Conservation (phyloP, 1,140 invertebrate species). For the Drosophila miranda region DNA sequence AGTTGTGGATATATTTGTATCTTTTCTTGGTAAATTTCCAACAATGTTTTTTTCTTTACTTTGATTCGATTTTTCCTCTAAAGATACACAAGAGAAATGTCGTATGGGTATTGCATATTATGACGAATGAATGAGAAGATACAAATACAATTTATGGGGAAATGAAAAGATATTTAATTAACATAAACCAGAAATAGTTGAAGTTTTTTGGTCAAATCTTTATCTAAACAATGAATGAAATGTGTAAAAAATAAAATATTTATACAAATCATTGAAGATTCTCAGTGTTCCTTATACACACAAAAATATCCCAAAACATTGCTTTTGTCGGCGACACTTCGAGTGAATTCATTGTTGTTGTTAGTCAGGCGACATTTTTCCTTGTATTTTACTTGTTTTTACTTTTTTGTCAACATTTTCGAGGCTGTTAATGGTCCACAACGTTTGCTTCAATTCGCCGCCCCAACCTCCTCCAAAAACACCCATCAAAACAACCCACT, state of each 20-base stretch:
- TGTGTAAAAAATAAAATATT: no score
- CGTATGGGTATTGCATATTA: no score
- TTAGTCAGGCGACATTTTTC: slow-evolving; percentile 16
- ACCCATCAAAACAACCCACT: neutral
- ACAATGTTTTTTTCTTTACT: slow-evolving; percentile 9
- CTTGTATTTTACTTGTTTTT: slow-evolving; percentile 22
- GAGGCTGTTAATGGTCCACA: slow-evolving; percentile 18
- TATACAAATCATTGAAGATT: no score
- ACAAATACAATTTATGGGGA: no score
- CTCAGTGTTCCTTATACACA: neutral
- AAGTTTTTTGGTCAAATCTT: no score
- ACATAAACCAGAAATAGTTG: no score
- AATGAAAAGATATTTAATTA: slow-evolving; percentile 1
- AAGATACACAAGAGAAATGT: neutral
- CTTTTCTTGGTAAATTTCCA: slow-evolving; percentile 8
- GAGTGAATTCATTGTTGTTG: slow-evolving; percentile 24
- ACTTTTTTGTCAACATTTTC: slow-evolving; percentile 47
- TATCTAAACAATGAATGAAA: no score
- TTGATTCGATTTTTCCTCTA: neutral
- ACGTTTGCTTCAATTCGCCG: neutral
- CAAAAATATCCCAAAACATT: neutral
- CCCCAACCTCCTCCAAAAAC: no score
- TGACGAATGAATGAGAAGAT: neutral
- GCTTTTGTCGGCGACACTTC: neutral
- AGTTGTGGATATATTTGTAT: slow-evolving; percentile 16